Evolutionary conservation across 2,113 vertebrate species (phyloP), one percentile per base, ranked within the genome.

Genomic region (Casuarius casuarius): DNA sequence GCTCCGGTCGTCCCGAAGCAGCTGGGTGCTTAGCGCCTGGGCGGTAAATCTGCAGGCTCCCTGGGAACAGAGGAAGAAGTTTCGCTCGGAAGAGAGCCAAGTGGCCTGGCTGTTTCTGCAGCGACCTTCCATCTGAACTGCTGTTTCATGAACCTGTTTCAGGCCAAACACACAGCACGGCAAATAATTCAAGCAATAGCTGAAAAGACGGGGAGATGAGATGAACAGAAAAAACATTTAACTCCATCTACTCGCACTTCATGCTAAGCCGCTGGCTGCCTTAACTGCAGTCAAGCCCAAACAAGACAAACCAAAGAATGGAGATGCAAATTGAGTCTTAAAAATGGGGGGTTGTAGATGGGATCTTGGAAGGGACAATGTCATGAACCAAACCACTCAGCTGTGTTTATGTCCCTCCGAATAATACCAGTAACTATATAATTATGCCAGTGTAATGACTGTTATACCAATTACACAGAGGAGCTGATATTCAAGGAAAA

Each of bases 341-440:
- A 75, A 92, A 74, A 26, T 29, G 12, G 7, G 8, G 4, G 3
- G 51, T 44, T 73, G 40, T 73, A 79, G 48, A 9, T 35, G 44
- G 7, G 5, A 33, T 66, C 48, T 70, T 70, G 49, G 67, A 73
- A 86, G 42, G 46, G 59, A 67, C 33, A 31, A n/a, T 28, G 54
- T 25, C 19, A n/a, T 38, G n/a, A 52, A 59, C 12, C 35, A 42
- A 76, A 74, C 35, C 6, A 2, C n/a, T 31, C 91, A 90, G 70
- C 75, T 94, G 73, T 94, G 76, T 89, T 97, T 94, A 51, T 84
- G 29, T 92, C 75, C 89, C 74, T 63, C 81, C 51, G 63, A 94
- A 71, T 48, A 87, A 82, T n/a, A 70, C 44, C 83, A 73, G 5
- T 59, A 71, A 68, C 31, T 44, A 10, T 18, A 5, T 84, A 92